phyloP scores from a whole-genome alignment of 2,113 vertebrate species.

The Puntigrus tetrazona region DNA sequence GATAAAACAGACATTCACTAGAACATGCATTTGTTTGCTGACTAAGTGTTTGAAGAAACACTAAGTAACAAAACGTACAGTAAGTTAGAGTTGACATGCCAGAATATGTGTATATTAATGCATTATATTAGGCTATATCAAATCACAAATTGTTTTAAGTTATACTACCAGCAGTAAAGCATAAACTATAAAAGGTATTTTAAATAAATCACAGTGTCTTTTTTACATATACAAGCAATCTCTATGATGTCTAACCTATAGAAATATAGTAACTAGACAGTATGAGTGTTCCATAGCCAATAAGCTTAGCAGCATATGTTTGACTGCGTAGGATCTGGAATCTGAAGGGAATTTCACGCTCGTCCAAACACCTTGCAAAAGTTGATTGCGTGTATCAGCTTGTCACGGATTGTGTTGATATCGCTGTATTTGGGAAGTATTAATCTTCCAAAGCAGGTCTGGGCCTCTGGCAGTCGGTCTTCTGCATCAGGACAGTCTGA shows the following conservation, averaged over 20 bases:
- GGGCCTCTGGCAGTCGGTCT: neutral
- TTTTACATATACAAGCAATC: no score
- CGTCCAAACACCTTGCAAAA: slow-evolving; percentile 61
- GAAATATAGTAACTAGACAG: no score
- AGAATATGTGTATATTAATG: neutral
- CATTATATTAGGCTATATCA: neutral
- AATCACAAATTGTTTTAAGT: neutral
- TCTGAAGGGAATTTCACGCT: accelerated
- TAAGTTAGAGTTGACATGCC: neutral
- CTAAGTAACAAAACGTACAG: no score
- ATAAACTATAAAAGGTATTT: neutral
- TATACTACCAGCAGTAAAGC: neutral
- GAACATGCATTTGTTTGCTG: no score
- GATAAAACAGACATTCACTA: no score
- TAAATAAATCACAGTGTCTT: no score
- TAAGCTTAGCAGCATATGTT: no score
- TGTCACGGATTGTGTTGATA: slow-evolving; percentile 57
- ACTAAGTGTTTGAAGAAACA: neutral
- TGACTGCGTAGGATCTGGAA: no score
- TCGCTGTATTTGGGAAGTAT: slow-evolving; percentile 70
- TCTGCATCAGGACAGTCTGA: slow-evolving; percentile 47
- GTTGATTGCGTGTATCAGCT: slow-evolving; percentile 59
- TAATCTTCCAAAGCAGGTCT: slow-evolving; percentile 45
- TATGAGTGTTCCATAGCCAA: no score
- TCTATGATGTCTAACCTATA: no score